Conservation (phyloP, 1,140 invertebrate species). For the Daktulosphaira vitifoliae region DNA sequence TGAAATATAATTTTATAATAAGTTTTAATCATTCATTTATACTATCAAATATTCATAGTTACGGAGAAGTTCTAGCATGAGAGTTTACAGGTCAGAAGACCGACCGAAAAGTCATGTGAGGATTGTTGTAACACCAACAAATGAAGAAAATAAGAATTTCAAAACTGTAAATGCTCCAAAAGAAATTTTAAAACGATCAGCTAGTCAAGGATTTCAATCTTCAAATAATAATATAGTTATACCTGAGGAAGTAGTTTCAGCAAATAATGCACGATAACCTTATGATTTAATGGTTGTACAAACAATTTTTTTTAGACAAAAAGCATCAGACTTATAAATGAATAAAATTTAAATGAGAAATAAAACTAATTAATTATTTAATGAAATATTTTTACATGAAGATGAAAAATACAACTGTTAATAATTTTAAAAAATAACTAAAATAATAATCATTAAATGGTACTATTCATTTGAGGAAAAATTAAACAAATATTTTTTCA, state of each 20-base stretch:
- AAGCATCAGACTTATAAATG: too few species aligned
- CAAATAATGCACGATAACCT: background rate
- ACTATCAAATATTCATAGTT: constrained; percentile 10
- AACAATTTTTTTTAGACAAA: too few species aligned
- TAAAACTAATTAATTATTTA: too few species aligned
- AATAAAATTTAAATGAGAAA: too few species aligned
- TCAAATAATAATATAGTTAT: constrained; percentile 4
- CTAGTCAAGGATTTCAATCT: background rate
- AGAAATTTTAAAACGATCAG: background rate
- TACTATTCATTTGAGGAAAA: too few species aligned
- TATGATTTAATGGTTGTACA: too few species aligned
- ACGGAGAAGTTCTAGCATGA: constrained; percentile 21
- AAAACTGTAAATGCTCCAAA: background rate
- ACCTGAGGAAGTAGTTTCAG: constrained; percentile 19
- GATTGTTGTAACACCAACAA: constrained; percentile 22
- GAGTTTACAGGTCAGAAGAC: background rate
- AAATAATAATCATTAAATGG: too few species aligned
- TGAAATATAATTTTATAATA: constrained; percentile 20
- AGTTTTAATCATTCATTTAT: constrained; percentile 11
- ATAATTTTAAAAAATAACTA: too few species aligned
- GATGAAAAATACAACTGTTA: too few species aligned
- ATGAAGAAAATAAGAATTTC: background rate
- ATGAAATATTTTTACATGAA: too few species aligned
- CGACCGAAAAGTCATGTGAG: constrained; percentile 15
- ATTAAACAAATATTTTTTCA: too few species aligned